Evolutionary conservation across 2,797 vertebrate genomes (phyloP).

Genomic region (Psittacula echo): DNA sequence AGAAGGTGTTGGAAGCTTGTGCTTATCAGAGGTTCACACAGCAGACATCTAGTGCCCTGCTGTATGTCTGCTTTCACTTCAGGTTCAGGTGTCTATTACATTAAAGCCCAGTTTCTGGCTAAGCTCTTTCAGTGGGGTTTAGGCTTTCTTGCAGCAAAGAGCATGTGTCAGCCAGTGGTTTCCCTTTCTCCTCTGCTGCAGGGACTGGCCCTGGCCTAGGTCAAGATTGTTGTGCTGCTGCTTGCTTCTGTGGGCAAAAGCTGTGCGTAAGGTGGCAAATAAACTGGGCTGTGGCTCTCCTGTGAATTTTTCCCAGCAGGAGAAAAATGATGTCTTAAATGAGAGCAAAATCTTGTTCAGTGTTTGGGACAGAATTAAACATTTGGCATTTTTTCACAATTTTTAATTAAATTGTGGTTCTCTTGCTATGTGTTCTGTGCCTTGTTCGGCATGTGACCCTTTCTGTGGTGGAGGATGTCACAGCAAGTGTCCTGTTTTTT

Average conservation of each 20-base stretch:
- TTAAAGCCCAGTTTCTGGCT: background rate
- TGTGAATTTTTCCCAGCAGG: background rate
- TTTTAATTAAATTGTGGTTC: background rate
- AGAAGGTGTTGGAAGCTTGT: accelerated
- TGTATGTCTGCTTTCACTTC: background rate
- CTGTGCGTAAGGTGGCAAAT: background rate
- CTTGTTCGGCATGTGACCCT: background rate
- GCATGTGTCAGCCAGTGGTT: accelerated
- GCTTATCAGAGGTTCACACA: background rate
- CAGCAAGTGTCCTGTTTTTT: background rate
- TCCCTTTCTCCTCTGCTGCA: background rate
- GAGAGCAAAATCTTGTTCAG: background rate
- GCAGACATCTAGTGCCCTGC: background rate
- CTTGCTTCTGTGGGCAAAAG: background rate
- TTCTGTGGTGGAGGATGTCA: background rate
- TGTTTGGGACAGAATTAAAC: background rate
- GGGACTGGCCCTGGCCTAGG: background rate
- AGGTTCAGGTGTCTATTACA: background rate
- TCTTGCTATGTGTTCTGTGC: background rate
- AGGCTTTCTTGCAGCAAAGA: background rate
- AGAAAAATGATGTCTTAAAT: background rate
- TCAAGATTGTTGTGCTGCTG: background rate
- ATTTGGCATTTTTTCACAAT: background rate
- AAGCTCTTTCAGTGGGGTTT: background rate
- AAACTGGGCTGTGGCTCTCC: background rate